Base-by-base conservation (phyloP, 2,113 vertebrate genomes). In the Nesospiza acunhae region DNA sequence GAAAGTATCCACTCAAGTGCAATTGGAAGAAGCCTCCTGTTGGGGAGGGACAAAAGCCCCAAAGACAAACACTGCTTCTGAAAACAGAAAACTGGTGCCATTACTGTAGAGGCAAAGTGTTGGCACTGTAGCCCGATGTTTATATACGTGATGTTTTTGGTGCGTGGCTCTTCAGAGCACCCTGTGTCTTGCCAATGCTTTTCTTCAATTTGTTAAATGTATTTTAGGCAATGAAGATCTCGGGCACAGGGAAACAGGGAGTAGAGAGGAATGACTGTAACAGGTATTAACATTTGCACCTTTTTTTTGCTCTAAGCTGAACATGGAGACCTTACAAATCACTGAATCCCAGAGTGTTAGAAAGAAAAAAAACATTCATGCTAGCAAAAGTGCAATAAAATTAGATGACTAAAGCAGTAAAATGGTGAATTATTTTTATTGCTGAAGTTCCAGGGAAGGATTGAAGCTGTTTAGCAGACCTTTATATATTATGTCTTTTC, bases 351-450 rank as follows among this genome's bases (percentile, higher is more conserved):
- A 3, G 84, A 44, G n/a, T 84, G 75, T 83, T 90, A 74, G 69
- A 88, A 72, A 91, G 47, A 66, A 83, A 62, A 62, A 58, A 90
- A 89, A 41, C 55, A 56, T 81, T 66, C 31, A 24, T 64, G 35
- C 23, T 94, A 93, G 81, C 49, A 89, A 77, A 96, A 83, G 69
- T 91, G 46, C 87, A 91, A 69, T 91, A 92, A 70, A 84, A 88
- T 79, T 89, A 80, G 67, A 73, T 90, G 44, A 89, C 89, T 88
- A 33, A 67, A 94, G 56, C 39, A 68, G 58, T 94, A 91, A 94
- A 96, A 90, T 55, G 68, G 30, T 77, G 81, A 82, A 44, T 72
- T 89, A 69, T 56, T 50, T 87, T 84, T 83, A 89, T 80, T 85
- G 53, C 44, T 81, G 49, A 84, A 76, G 30, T 86, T 84, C 35